phyloP scores from a whole-genome alignment of 1,140 invertebrate species.

The Pseudachorutes palmiensis region DNA sequence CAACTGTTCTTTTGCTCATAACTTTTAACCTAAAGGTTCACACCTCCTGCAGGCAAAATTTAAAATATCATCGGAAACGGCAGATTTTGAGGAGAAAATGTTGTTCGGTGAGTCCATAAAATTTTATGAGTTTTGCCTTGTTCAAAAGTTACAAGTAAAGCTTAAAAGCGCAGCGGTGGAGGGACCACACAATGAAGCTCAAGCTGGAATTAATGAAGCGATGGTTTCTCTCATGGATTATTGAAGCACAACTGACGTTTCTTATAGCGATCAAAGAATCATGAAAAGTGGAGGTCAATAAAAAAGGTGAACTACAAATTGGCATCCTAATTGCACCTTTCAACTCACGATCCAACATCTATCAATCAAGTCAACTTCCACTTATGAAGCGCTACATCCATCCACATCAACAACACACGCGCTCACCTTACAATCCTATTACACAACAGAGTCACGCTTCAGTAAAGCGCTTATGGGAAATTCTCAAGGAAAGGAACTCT shows the following conservation, averaged over 20 bases:
- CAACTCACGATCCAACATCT: slow-evolving; percentile 3
- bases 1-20: background rate
- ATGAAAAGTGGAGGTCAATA: background rate
- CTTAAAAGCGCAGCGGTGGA: background rate
- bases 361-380: too few relatives aligned
- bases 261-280: background rate
- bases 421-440: too few relatives aligned
- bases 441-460: too few relatives aligned
- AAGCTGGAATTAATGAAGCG: background rate
- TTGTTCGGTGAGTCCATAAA: slow-evolving; percentile 8
- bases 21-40: background rate
- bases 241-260: background rate
- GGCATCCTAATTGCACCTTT: slow-evolving; percentile 11
- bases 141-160: background rate
- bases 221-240: background rate
- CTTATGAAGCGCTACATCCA: too few relatives aligned
- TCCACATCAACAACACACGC: too few relatives aligned
- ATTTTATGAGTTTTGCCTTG: background rate
- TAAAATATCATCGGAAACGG: background rate
- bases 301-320: slow-evolving; percentile 6
- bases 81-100: background rate
- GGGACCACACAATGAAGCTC: background rate
- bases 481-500: too few relatives aligned
- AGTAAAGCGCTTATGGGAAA: too few relatives aligned
- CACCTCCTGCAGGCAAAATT: background rate